Base-by-base conservation (phyloP, 2,113 vertebrate genomes). In the Arizona elegans region DNA sequence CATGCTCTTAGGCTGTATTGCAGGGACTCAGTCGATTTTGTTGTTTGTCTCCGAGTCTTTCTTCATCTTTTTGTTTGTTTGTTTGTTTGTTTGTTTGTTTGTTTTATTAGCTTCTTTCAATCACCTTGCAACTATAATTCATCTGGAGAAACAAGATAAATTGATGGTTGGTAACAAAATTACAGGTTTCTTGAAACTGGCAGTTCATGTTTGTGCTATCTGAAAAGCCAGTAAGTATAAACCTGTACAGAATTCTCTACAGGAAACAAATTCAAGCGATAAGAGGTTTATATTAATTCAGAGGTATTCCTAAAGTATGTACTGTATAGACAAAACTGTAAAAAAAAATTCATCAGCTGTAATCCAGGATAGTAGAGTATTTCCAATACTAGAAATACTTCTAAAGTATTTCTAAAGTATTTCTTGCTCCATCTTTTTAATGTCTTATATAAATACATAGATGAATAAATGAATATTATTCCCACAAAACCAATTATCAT, bases 221-320 rank as follows among this genome's bases (percentile, higher is more conserved):
- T 92, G 59, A 24, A 38, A 43, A 8, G 23, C 50, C 29, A 55
- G 24, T 75, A 59, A 43, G 17, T 50, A 26, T 13, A 24, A 92
- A 88, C 21, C 2, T 15, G 8, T 21, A 4, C 0, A 0, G 87
- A 38, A 21, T 0, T 0, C 1, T 1, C 90, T 5, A 29, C 26
- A 24, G 8, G 33, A 52, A 75, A 1, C 33, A n/a, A 8, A 8
- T 23, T 38, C 65, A 5, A 0, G 12, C 43, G 13, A 52, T n/a
- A 75, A 55, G 0, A 52, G 65, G 70, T 87, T 92, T 0, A 0
- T 1, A 56, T 62, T 11, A 8, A 50, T 0, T 0, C 89, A 1
- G 0, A 53, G 75, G 15, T 59, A 5, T 13, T 85, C 0, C 0
- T 94, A 4, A 91, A 89, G 86, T 89, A 75, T 56, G 6, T 56